phyloP scores from a whole-genome alignment of 1,140 invertebrate genomes.

The Onthophagus taurus region DNA sequence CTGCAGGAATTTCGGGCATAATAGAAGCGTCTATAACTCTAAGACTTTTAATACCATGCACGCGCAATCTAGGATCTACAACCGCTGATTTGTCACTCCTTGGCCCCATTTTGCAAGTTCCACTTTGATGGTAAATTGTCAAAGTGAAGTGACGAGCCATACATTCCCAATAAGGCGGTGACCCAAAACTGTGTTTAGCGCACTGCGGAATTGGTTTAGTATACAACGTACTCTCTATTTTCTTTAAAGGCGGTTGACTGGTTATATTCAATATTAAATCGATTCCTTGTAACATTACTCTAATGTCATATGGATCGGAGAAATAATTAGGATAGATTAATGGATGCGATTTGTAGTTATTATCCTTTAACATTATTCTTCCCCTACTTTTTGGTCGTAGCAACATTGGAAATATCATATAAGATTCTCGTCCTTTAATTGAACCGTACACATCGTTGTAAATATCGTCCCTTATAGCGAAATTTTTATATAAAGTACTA shows the following conservation, averaged over 20 bases:
- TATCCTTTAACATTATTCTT: slow-evolving; percentile 50
- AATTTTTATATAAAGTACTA: slow-evolving; percentile 36
- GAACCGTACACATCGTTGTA: slow-evolving; percentile 35
- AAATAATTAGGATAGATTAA: slow-evolving; percentile 77
- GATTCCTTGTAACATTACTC: slow-evolving; percentile 34
- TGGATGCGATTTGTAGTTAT: slow-evolving; percentile 65
- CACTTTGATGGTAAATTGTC: slow-evolving; percentile 68
- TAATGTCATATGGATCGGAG: slow-evolving; percentile 40
- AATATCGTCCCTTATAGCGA: slow-evolving; percentile 35
- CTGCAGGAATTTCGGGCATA: slow-evolving; percentile 44
- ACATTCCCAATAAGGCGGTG: slow-evolving; percentile 73
- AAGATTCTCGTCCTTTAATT: slow-evolving; percentile 28
- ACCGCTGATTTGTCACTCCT: slow-evolving; percentile 54
- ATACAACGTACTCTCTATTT: slow-evolving; percentile 43
- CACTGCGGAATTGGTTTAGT: slow-evolving; percentile 65
- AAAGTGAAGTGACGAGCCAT: slow-evolving; percentile 54
- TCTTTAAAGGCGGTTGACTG: slow-evolving; percentile 34
- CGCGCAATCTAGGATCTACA: slow-evolving; percentile 57
- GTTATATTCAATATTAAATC: slow-evolving; percentile 30
- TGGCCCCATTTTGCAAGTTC: slow-evolving; percentile 81
- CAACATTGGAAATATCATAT: slow-evolving; percentile 48
- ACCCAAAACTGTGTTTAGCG: slow-evolving; percentile 53
- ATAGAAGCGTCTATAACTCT: slow-evolving; percentile 69
- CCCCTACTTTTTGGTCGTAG: slow-evolving; percentile 64
- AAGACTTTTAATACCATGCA: slow-evolving; percentile 58